Percentiles rank a stretch among this genome's conserved stretches.
Conservation (phyloP, 1,140 invertebrate species). For the Laupala kohalensis region DNA sequence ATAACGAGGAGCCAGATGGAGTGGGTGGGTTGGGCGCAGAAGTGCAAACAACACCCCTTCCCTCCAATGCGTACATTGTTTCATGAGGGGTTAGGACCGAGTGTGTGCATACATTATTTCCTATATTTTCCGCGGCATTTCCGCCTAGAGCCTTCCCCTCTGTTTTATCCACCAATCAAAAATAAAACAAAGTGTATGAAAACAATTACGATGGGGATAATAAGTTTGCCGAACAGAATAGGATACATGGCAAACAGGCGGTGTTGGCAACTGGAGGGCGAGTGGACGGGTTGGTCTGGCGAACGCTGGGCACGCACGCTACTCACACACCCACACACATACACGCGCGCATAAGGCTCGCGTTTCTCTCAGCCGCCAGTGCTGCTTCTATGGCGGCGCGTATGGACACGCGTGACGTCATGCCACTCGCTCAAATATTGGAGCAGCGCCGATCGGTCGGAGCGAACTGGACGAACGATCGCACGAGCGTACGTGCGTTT, state of each 20-base stretch:
- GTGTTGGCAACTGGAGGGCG: neutral
- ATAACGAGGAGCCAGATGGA: too few relatives aligned
- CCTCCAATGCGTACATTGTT: neutral
- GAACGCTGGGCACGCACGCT: too few relatives aligned
- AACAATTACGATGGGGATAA: neutral
- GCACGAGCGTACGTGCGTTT: neutral
- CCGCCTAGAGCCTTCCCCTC: neutral
- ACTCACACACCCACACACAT: neutral
- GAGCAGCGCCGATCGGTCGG: neutral
- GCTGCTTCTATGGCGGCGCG: neutral
- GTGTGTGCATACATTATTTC: neutral
- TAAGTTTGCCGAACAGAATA: neutral
- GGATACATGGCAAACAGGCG: neutral
- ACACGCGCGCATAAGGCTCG: neutral
- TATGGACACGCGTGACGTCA: neutral
- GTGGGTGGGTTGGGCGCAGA: too few relatives aligned
- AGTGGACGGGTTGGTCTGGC: too few relatives aligned
- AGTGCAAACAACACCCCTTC: neutral
- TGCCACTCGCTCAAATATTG: neutral
- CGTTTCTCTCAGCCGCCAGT: too few relatives aligned
- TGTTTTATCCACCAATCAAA: neutral
- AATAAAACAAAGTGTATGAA: neutral
- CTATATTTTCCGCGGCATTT: neutral
- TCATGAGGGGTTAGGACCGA: neutral
- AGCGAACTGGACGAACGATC: neutral